Evolutionary conservation across 2,113 vertebrate species (phyloP), one percentile per base, ranked within the genome.

Genomic region (Riparia riparia): DNA sequence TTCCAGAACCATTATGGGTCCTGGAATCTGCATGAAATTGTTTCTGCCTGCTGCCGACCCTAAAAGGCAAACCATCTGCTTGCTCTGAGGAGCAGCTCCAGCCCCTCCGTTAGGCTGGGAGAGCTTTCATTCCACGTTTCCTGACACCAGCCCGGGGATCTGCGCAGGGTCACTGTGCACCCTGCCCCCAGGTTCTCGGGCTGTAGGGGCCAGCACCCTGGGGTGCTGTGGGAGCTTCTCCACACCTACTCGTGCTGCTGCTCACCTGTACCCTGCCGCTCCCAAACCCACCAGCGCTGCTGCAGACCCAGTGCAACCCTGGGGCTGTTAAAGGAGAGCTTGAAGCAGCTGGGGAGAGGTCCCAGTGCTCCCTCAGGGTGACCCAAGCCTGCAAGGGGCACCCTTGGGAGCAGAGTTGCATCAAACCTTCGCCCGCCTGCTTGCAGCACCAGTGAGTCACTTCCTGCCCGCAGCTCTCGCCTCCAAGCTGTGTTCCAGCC

Each of bases 41-140:
- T 89, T 95, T 89, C 85, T 92, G 93, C 88, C 72, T 56, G 85
- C 74, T 5, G 9, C 45, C 9, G 8, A 60, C 95, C 94, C 96
- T 92, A 94, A 94, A 96, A 95, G 93, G 88, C 92, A 95, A 95
- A 89, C 90, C 93, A 93, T 60, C 92, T 96, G 90, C 93, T 64
- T 22, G 85, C 68, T 66, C 20, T 0, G 47, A 93, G 90, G 71
- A 93, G 84, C 93, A 76, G 73, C 82, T 82, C 84, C 92, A 74
- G 84, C 70, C 78, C 50, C 41, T 41, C 41, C 0, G 3, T 22
- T 31, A 39, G 34, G 34, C 78, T 50, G 54, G 32, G 58, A 89
- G 69, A 1, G 2, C 57, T 95, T 80, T 82, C 79, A 57, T 28
- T 49, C 64, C 86, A 15, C 0, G 0, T 49, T 32, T 82, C 47